Conservation (phyloP, 2,888 invertebrate genomes). For the Eupelmus urozonus region DNA sequence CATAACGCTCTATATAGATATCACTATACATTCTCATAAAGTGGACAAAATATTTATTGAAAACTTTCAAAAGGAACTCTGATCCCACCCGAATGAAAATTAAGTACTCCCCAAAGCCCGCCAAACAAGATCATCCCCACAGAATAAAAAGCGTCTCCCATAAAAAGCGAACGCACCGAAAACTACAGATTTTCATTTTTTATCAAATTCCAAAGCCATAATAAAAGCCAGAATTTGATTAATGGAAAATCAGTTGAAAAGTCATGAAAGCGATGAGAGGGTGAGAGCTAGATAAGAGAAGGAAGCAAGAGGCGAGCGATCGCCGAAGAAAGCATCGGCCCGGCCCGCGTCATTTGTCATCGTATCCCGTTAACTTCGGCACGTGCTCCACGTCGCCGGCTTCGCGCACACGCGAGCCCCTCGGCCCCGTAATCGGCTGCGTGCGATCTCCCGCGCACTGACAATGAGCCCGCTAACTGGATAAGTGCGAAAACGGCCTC, state of each 20-base stretch:
- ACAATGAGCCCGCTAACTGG: conserved; percentile 74
- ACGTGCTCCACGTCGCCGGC: conserved; percentile 58
- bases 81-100: too few species aligned
- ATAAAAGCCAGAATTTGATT: conserved; percentile 30
- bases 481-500: conserved; percentile 64
- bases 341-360: conserved; percentile 65
- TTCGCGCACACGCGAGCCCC: conserved; percentile 50
- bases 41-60: too few species aligned
- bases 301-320: not conserved
- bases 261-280: conserved; percentile 15
- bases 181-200: too few species aligned
- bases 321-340: not conserved
- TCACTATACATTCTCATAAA: too few species aligned
- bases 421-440: conserved; percentile 65
- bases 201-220: not conserved
- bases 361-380: conserved; percentile 62
- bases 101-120: too few species aligned
- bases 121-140: too few species aligned
- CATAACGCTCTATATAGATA: too few species aligned
- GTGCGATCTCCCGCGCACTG: conserved; percentile 72
- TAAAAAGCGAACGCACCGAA: too few species aligned
- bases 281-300: conserved; percentile 15
- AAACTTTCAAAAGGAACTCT: too few species aligned
- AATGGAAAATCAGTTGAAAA: conserved; percentile 41
- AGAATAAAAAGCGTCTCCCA: too few species aligned